phyloP scores from a whole-genome alignment of 2,113 vertebrate species.

The Notarius lentiginosus region DNA sequence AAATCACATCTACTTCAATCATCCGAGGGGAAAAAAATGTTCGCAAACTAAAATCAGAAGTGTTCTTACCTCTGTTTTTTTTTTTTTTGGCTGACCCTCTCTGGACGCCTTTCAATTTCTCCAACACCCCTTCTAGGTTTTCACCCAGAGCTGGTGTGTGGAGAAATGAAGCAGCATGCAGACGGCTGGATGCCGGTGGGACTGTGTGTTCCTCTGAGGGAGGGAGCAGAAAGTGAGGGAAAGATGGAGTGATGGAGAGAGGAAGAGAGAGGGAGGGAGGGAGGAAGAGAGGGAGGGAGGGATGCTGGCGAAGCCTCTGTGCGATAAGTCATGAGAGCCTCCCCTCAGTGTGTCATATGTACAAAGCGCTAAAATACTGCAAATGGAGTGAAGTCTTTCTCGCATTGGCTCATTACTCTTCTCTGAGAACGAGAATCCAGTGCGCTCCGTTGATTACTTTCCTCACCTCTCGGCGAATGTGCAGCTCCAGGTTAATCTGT shows the following conservation, averaged over 20 bases:
- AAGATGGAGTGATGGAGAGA: constrained; percentile 48
- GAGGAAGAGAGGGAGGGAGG: constrained; percentile 37
- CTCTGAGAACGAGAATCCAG: neutral
- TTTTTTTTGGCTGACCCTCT: constrained; percentile 55
- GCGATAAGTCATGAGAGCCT: constrained; percentile 37
- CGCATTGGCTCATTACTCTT: constrained; percentile 7
- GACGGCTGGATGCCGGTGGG: constrained; percentile 63
- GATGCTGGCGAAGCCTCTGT: constrained; percentile 50
- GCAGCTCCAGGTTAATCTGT: constrained; percentile 41
- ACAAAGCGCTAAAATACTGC: neutral
- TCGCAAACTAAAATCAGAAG: constrained; percentile 1
- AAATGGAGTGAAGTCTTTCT: neutral
- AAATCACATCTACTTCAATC: neutral
- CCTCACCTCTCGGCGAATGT: constrained; percentile 19
- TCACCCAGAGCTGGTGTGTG: constrained; percentile 78
- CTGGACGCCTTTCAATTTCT: constrained; percentile 73
- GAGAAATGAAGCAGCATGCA: constrained; percentile 73
- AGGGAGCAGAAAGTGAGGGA: constrained; percentile 60
- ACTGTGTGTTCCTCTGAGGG: constrained; percentile 63
- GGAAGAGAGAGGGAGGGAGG: neutral
- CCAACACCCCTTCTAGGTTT: constrained; percentile 78
- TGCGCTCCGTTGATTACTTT: neutral
- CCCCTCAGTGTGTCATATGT: neutral
- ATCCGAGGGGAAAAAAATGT: neutral
- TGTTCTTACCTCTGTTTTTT: constrained; percentile 60